Evolutionary conservation across 2,888 invertebrate genomes (phyloP).

Genomic region (Incurvaria masculella): DNA sequence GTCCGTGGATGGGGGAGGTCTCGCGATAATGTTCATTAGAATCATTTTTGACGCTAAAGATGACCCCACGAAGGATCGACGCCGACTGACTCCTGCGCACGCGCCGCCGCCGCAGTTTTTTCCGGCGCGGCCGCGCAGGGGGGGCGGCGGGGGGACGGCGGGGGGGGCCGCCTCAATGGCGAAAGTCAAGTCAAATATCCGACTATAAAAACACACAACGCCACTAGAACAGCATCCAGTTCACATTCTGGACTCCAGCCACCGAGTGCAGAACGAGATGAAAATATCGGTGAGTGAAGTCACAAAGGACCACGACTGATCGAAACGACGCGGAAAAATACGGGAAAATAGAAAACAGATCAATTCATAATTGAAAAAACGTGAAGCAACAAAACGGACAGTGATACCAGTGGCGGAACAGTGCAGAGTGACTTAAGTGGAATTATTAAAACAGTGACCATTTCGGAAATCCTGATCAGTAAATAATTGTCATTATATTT

Average conservation of each 20-base stretch:
- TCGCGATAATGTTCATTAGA: too few species aligned
- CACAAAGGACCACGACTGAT: conserved; percentile 15
- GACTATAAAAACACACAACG: conserved; percentile 52
- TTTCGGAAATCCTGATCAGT: too few species aligned
- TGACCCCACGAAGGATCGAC: neutral
- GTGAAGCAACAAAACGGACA: neutral
- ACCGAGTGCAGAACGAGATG: conserved; percentile 48
- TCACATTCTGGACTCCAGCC: conserved; percentile 46
- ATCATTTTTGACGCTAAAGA: too few species aligned
- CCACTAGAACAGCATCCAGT: conserved; percentile 42
- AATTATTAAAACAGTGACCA: too few species aligned
- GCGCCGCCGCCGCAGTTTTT: conserved; percentile 23
- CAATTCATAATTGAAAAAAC: conserved; percentile 4
- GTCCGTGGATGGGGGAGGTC: too few species aligned
- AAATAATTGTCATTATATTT: too few species aligned
- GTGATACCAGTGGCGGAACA: conserved; percentile 24
- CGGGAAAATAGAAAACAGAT: too few species aligned
- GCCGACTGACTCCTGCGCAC: conserved; percentile 1
- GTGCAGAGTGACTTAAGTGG: conserved; percentile 35
- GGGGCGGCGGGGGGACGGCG: conserved; percentile 32
- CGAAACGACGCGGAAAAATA: too few species aligned
- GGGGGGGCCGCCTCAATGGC: conserved; percentile 35
- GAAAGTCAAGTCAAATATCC: conserved; percentile 52
- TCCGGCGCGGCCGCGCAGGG: conserved; percentile 31
- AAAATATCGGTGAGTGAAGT: conserved; percentile 48